Evolutionary conservation across 2,888 invertebrate species (phyloP).

Genomic region (Acleris sparsana): DNA sequence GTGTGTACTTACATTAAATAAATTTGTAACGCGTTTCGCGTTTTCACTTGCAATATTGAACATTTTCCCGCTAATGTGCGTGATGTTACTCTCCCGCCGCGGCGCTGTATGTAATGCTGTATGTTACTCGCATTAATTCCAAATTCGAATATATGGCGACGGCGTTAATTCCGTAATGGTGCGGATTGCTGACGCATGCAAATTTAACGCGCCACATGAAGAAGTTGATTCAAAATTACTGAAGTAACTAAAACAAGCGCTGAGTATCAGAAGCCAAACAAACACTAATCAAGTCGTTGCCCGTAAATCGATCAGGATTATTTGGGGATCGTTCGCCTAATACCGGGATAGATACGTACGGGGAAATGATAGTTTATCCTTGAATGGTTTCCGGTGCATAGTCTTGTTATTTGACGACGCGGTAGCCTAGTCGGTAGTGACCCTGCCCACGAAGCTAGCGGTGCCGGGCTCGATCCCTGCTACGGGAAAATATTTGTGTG

Average conservation of each 20-base stretch:
- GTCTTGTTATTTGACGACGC: no score
- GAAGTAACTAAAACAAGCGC: not conserved
- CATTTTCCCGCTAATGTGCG: constrained; percentile 29
- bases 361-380: constrained; percentile 10
- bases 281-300: constrained; percentile 22
- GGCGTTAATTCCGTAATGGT: constrained; percentile 62
- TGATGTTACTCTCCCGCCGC: constrained; percentile 4
- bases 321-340: constrained; percentile 29
- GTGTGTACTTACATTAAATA: constrained; percentile 13
- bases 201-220: constrained; percentile 23
- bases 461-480: no score
- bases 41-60: constrained; percentile 28
- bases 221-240: constrained; percentile 16
- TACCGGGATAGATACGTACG: constrained; percentile 4
- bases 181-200: constrained; percentile 35
- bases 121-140: constrained; percentile 42
- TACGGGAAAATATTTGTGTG: no score
- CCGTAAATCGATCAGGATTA: constrained; percentile 31
- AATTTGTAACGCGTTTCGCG: constrained; percentile 22
- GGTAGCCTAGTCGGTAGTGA: no score
- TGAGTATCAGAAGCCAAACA: constrained; percentile 31
- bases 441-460: no score
- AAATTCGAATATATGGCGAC: constrained; percentile 55
- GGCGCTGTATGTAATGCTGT: constrained; percentile 9
- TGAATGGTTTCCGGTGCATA: constrained; percentile 8